Evolutionary conservation across 2,797 vertebrate species (phyloP).

Genomic region (Gymnocypris eckloni): DNA sequence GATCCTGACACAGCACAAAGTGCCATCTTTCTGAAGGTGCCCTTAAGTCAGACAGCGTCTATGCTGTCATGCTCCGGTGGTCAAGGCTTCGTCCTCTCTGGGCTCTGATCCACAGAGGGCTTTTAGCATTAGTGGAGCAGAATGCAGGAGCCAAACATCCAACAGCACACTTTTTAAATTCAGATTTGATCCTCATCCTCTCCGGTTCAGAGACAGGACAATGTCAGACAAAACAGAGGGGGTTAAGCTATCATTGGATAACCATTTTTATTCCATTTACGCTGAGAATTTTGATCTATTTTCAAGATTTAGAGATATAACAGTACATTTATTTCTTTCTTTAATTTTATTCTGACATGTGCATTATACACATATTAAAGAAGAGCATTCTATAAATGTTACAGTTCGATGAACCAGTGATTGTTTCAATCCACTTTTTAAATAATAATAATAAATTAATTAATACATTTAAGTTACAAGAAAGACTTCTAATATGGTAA

Average conservation of each 20-base stretch:
- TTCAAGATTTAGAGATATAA: neutral
- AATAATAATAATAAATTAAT: neutral
- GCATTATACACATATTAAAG: neutral
- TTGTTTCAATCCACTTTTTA: neutral
- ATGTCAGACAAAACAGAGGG: conserved; percentile 9
- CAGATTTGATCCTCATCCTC: neutral
- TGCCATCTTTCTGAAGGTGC: conserved; percentile 42
- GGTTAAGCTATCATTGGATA: conserved; percentile 5
- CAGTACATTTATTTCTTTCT: neutral
- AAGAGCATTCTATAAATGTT: conserved; percentile 19
- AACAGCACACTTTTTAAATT: conserved; percentile 22
- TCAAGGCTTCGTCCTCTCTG: conserved; percentile 39
- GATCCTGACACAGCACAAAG: conserved; percentile 52
- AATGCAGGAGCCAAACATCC: conserved; percentile 16
- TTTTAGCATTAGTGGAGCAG: conserved; percentile 34
- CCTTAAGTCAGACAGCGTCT: conserved; percentile 41
- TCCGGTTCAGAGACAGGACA: conserved; percentile 3
- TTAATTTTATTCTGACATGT: no score
- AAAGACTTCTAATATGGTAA: neutral
- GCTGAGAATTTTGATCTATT: neutral
- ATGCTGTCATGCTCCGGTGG: conserved; percentile 48
- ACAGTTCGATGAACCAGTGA: neutral
- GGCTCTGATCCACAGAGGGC: conserved; percentile 44
- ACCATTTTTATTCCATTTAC: neutral
- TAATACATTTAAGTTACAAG: neutral